Conservation (phyloP, 2,797 vertebrate species). For the Iguana delicatissima region DNA sequence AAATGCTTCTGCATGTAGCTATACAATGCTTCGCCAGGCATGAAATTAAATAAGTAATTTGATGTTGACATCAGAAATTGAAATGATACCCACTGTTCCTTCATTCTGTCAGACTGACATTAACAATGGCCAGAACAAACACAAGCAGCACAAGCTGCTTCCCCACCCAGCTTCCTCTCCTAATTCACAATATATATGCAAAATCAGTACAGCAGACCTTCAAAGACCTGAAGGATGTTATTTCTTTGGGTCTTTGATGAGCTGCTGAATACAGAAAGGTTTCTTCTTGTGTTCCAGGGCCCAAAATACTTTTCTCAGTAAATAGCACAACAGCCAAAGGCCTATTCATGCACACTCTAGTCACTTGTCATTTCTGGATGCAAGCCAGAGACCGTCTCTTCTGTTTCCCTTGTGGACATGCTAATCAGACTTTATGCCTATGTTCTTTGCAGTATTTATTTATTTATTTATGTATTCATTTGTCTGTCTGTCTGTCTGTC, state of each 20-base stretch:
- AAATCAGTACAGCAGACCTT: conserved; percentile 77
- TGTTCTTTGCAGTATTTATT: conserved; percentile 13
- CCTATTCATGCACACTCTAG: conserved; percentile 50
- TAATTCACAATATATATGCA: conserved; percentile 86
- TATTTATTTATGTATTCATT: background rate
- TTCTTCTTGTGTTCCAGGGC: conserved; percentile 61
- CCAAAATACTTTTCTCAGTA: conserved; percentile 62
- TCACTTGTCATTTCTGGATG: conserved; percentile 16
- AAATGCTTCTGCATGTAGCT: conserved; percentile 94
- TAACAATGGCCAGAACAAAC: conserved; percentile 86
- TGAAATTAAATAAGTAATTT: conserved; percentile 99
- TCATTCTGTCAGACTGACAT: conserved; percentile 86
- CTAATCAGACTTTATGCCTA: conserved; percentile 52
- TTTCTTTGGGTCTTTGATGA: conserved; percentile 79
- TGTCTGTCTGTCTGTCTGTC: too few relatives aligned
- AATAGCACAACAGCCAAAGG: conserved; percentile 29
- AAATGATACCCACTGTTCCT: conserved; percentile 95
- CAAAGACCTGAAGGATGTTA: conserved; percentile 78
- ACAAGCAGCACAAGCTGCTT: conserved; percentile 78
- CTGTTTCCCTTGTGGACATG: conserved; percentile 48
- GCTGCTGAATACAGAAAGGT: conserved; percentile 62
- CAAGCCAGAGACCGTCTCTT: conserved; percentile 32
- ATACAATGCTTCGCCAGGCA: conserved; percentile 95
- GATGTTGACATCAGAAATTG: conserved; percentile 98
- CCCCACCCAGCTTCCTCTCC: conserved; percentile 75